These are phyloP conservation scores for Phymatocera aterrima DNA, from an alignment of 2,888 invertebrate species.

Conservation along the genomic window DNA sequence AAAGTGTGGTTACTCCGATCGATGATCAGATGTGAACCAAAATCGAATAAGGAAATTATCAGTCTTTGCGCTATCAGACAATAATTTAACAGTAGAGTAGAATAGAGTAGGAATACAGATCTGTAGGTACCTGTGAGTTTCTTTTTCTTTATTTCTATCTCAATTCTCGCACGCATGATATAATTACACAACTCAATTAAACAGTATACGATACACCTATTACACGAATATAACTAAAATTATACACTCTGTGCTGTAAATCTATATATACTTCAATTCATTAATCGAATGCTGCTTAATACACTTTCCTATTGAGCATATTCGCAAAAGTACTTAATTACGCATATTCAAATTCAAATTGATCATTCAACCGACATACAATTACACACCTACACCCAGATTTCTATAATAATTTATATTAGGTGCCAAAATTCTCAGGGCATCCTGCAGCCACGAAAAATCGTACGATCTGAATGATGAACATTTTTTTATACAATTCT, in stretches of 20 bases:
- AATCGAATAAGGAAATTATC: too few species aligned
- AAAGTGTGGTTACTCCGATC: not conserved
- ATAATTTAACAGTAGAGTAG: too few species aligned
- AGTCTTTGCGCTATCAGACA: too few species aligned
- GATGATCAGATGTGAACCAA: too few species aligned
- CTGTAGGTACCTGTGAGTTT: not conserved
- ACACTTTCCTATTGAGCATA: not conserved
- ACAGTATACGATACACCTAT: too few species aligned
- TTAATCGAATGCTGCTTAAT: not conserved
- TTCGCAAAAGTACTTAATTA: not conserved
- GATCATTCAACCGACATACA: not conserved
- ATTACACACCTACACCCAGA: not conserved
- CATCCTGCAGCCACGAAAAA: not conserved
- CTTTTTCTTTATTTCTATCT: not conserved
- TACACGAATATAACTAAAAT: not conserved
- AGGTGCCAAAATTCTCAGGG: not conserved
- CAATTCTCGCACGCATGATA: not conserved
- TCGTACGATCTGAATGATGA: not conserved
- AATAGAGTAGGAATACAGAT: not conserved
- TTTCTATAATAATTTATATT: too few species aligned
- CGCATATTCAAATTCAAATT: not conserved
- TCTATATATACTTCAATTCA: not conserved
- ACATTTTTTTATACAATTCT: not conserved
- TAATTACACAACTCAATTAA: too few species aligned
- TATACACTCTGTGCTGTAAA: too few species aligned